These are phyloP conservation scores for Nannoperca obscura DNA, from an alignment of 2,797 vertebrate genomes.

Conservation along the genomic window DNA sequence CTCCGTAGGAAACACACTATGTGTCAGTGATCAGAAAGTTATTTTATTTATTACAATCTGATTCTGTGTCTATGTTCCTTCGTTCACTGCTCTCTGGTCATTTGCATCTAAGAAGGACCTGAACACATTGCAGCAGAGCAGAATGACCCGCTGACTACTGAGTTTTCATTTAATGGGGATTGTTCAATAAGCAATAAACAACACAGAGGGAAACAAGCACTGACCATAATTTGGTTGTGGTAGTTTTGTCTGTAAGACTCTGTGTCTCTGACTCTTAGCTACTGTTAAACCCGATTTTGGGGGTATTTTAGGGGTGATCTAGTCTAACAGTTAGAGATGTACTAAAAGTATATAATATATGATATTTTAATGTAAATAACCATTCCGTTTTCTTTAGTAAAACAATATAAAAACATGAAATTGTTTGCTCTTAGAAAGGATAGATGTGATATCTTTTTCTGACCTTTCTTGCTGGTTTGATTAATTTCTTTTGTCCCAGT, in stretches of 20 bases:
- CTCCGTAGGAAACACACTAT: neutral
- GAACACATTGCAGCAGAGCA: neutral
- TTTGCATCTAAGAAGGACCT: constrained; percentile 15
- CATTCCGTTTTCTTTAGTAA: neutral
- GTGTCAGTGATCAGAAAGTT: neutral
- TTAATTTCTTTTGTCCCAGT: constrained; percentile 41
- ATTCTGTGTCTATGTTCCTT: neutral
- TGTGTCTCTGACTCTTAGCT: neutral
- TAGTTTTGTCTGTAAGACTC: constrained; percentile 4
- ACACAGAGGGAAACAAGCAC: neutral
- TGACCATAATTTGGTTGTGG: constrained; percentile 1
- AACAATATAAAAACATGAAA: neutral
- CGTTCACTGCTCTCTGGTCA: neutral
- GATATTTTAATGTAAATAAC: neutral
- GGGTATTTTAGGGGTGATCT: neutral
- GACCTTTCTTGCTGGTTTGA: constrained; percentile 37
- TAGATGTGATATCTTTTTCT: neutral
- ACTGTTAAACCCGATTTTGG: neutral
- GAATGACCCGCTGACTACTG: neutral
- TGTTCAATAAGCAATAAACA: constrained; percentile 4
- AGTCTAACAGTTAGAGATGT: neutral
- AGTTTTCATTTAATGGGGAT: neutral
- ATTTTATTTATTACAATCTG: neutral
- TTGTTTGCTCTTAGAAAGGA: constrained; percentile 10
- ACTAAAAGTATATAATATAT: neutral